Percentiles rank a stretch among this genome's conserved stretches.
These are phyloP conservation scores for Bryconaethiops microstoma DNA, from an alignment of 2,797 vertebrate genomes.

Conservation along the genomic window DNA sequence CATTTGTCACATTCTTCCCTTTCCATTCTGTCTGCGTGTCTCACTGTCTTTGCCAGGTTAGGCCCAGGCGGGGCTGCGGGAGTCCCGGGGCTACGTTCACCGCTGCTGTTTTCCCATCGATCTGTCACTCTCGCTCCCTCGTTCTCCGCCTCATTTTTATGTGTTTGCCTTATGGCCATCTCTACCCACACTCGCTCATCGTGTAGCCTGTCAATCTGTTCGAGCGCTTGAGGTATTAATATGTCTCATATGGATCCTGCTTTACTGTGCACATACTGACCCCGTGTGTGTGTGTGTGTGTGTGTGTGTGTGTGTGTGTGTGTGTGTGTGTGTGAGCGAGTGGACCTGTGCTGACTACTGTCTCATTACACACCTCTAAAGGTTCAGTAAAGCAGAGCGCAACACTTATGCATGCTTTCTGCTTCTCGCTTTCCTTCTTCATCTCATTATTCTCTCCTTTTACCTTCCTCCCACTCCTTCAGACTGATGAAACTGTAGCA, in stretches of 20 bases:
- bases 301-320: not conserved
- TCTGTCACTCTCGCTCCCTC: constrained; percentile 30
- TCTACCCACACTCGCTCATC: constrained; percentile 46
- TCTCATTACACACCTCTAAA: constrained; percentile 3
- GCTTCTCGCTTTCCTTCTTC: constrained; percentile 11
- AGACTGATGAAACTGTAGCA: constrained; percentile 14
- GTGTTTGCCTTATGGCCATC: constrained; percentile 51
- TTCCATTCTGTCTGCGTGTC: constrained; percentile 9
- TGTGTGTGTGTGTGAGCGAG: not conserved
- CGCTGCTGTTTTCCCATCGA: constrained; percentile 31
- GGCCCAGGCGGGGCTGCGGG: not conserved
- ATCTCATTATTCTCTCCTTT: constrained; percentile 31
- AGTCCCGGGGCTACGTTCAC: constrained; percentile 43
- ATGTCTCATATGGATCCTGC: constrained; percentile 45
- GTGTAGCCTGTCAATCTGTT: constrained; percentile 56
- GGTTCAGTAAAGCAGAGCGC: not conserved
- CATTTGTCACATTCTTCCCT: constrained; percentile 45
- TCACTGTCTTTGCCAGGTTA: constrained; percentile 18
- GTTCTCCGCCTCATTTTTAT: constrained; percentile 37
- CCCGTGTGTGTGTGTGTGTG: not conserved
- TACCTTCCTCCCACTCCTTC: constrained; percentile 23
- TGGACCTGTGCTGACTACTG: not conserved
- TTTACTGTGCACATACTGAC: constrained; percentile 8
- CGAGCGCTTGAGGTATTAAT: constrained; percentile 42
- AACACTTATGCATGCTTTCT: constrained; percentile 20